Conservation (phyloP, 1,140 invertebrate genomes). For the Hirudo medicinalis region DNA sequence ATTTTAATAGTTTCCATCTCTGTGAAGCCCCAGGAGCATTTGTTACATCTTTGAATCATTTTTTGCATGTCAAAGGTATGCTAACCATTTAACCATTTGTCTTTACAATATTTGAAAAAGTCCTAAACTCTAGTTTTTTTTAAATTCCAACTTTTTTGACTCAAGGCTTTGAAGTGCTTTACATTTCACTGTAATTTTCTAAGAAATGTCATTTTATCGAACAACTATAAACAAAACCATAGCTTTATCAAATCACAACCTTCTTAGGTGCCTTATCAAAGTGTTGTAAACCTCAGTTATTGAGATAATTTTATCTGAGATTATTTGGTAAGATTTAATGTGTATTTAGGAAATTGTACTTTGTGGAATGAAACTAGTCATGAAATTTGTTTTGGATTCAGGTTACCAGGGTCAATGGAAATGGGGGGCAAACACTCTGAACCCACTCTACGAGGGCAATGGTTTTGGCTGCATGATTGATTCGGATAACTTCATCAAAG, state of each 20-base stretch:
- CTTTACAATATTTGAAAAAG: background rate
- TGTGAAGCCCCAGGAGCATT: conserved; percentile 92
- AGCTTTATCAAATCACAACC: background rate
- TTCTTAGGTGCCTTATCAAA: background rate
- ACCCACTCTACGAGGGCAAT: conserved; percentile 83
- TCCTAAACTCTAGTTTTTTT: background rate
- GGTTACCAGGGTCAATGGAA: conserved; percentile 46
- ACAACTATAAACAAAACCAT: too few relatives aligned
- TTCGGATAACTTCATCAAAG: conserved; percentile 70
- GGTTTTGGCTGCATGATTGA: conserved; percentile 43
- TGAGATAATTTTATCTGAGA: background rate
- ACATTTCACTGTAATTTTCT: too few relatives aligned
- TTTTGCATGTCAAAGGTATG: conserved; percentile 46
- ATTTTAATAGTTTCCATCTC: conserved; percentile 62
- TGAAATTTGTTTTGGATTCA: conserved; percentile 21
- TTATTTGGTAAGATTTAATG: background rate
- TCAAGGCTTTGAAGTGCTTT: too few relatives aligned
- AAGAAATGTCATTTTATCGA: too few relatives aligned
- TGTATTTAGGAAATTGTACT: background rate
- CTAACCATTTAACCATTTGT: background rate
- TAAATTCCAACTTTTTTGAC: too few relatives aligned
- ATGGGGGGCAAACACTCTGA: conserved; percentile 72
- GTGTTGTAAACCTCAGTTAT: too few relatives aligned
- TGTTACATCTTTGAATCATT: conserved; percentile 75
- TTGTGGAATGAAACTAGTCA: background rate